Percentiles rank a stretch among this genome's conserved stretches.
Evolutionary conservation across 1,140 invertebrate species (phyloP).

Genomic region (Philotrypesis tridentata): DNA sequence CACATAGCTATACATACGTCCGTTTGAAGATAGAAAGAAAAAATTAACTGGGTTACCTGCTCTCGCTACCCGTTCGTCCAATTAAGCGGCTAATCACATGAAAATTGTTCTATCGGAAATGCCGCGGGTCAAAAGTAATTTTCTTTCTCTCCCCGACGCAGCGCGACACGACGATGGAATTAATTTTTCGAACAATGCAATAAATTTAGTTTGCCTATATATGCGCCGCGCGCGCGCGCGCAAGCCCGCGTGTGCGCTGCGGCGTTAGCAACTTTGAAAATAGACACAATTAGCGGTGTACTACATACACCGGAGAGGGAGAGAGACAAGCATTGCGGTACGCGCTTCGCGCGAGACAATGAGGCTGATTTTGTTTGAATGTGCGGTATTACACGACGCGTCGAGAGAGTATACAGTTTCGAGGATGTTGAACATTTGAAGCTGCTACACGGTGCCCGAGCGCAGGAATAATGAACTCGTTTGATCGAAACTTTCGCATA

Average conservation of each 20-base stretch:
- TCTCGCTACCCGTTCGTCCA: neutral
- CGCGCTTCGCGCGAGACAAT: neutral
- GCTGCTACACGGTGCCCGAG: neutral
- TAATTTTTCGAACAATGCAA: neutral
- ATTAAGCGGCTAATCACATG: neutral
- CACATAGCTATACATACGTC: neutral
- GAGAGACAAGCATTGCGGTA: neutral
- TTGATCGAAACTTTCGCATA: constrained; percentile 38
- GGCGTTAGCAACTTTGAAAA: neutral
- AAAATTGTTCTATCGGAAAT: neutral
- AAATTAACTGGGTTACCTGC: neutral
- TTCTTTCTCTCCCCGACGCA: neutral
- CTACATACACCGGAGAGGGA: too few relatives aligned
- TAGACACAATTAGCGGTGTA: neutral
- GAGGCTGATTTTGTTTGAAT: constrained; percentile 10
- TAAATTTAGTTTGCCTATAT: neutral
- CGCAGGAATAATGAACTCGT: constrained; percentile 35
- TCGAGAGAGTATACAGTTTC: neutral
- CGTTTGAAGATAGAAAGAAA: neutral
- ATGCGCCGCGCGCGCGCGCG: neutral
- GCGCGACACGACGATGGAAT: neutral
- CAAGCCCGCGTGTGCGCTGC: too few relatives aligned
- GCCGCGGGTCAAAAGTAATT: neutral
- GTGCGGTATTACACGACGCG: neutral
- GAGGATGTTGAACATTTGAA: constrained; percentile 27